Evolutionary conservation across 2,888 invertebrate species (phyloP).

Genomic region (Acrobeloides nanus): DNA sequence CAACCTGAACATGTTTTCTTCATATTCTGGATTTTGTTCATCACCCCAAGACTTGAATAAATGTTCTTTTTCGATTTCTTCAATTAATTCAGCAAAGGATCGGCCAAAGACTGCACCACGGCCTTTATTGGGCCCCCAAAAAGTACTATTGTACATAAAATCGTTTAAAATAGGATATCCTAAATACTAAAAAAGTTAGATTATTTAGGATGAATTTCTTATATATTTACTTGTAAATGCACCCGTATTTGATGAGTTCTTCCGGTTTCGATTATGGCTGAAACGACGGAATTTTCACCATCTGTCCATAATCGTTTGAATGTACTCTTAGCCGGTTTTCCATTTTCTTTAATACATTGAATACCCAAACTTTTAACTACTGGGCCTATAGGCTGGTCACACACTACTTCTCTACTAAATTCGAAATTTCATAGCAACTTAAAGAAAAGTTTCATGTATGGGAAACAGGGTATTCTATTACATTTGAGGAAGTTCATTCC

Average conservation of each 20-base stretch:
- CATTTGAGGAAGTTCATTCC: too few relatives aligned
- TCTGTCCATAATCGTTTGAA: slow-evolving; percentile 84
- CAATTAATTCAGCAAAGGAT: too few relatives aligned
- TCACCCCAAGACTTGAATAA: slow-evolving; percentile 36
- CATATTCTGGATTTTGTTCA: slow-evolving; percentile 36
- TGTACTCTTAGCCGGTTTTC: slow-evolving; percentile 59
- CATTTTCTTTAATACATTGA: slow-evolving; percentile 82
- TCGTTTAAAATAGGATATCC: slow-evolving; percentile 96
- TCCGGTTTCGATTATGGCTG: slow-evolving; percentile 88
- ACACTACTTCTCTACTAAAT: slow-evolving; percentile 7
- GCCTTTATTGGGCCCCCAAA: slow-evolving; percentile 87
- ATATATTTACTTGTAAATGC: too few relatives aligned
- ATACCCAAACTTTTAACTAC: slow-evolving; percentile 81
- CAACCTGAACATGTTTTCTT: slow-evolving; percentile 29
- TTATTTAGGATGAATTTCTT: too few relatives aligned
- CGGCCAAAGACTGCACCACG: slow-evolving; percentile 74
- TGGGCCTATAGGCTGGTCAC: slow-evolving; percentile 27
- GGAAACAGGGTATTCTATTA: too few relatives aligned
- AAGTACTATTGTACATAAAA: slow-evolving; percentile 87
- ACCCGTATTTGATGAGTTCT: slow-evolving; percentile 98
- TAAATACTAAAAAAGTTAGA: too few relatives aligned
- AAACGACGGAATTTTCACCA: slow-evolving; percentile 77
- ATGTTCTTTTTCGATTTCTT: slow-evolving; percentile 33
- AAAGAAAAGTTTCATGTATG: too few relatives aligned
- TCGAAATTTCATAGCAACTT: too few relatives aligned